phyloP scores from a whole-genome alignment of 1,140 invertebrate genomes.

The Adelges cooleyi region DNA sequence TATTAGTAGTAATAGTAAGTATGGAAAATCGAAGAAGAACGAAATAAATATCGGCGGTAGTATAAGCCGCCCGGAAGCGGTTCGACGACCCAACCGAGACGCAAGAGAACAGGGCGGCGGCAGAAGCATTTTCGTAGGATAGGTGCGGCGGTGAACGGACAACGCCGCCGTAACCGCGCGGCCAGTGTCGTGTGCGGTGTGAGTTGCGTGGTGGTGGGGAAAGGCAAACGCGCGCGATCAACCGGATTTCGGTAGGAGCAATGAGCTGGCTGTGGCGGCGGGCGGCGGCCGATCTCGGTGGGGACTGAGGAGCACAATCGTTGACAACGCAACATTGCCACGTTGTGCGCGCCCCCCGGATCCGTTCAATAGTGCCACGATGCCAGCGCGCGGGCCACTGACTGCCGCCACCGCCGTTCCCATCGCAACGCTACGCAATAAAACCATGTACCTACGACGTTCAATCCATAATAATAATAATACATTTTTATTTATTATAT shows the following conservation, averaged over 20 bases:
- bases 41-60: too few relatives aligned
- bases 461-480: too few relatives aligned
- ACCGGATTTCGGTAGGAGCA: not conserved
- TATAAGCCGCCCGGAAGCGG: constrained; percentile 18
- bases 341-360: constrained; percentile 13
- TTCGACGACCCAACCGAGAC: constrained; percentile 15
- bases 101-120: not conserved
- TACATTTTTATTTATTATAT: too few relatives aligned
- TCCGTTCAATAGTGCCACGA: constrained; percentile 24
- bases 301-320: not conserved
- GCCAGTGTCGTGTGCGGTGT: not conserved
- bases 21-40: too few relatives aligned
- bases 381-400: not conserved
- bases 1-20: too few relatives aligned
- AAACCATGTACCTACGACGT: not conserved
- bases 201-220: not conserved
- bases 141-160: not conserved
- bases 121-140: constrained; percentile 7
- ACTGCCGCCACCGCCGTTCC: not conserved
- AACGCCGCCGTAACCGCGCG: not conserved
- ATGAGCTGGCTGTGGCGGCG: too few relatives aligned
- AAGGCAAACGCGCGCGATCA: not conserved
- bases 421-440: constrained; percentile 15
- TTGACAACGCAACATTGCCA: constrained; percentile 30
- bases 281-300: not conserved